A percentile compares a stretch with the other conserved stretches of the same genome.
These are phyloP conservation scores for Microtus oregoni DNA, from an alignment of 2,113 vertebrate species.

Conservation along the genomic window DNA sequence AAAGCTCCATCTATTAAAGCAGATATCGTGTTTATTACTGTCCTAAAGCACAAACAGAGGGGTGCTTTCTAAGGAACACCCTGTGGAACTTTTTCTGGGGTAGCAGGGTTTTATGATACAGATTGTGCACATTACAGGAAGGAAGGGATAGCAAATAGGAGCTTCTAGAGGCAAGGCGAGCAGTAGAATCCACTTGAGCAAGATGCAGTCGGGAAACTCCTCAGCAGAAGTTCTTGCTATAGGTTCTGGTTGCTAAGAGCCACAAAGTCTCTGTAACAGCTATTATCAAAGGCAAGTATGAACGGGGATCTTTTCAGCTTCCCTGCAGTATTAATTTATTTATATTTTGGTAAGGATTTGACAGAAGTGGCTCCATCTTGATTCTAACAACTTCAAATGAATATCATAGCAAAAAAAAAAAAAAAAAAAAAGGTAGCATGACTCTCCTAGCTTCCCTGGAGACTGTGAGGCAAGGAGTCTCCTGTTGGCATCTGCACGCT, in stretches of 20 bases:
- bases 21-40: background rate
- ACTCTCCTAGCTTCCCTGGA: background rate
- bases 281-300: background rate
- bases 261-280: background rate
- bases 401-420: background rate
- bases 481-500: too few species aligned
- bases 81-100: background rate
- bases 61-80: background rate
- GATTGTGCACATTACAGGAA: background rate
- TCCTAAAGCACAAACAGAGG: background rate
- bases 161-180: background rate
- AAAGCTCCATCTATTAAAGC: background rate
- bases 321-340: background rate
- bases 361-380: background rate
- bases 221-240: background rate
- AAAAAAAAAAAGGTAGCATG: too few species aligned
- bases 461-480: background rate
- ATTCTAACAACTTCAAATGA: background rate
- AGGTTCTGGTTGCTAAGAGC: background rate
- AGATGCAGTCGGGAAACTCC: background rate
- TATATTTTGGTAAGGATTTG: background rate
- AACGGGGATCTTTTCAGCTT: background rate
- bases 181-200: background rate
- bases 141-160: background rate
- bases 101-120: background rate